Evolutionary conservation across 2,113 vertebrate genomes (phyloP).

Genomic region (Chlamydotis undulata): DNA sequence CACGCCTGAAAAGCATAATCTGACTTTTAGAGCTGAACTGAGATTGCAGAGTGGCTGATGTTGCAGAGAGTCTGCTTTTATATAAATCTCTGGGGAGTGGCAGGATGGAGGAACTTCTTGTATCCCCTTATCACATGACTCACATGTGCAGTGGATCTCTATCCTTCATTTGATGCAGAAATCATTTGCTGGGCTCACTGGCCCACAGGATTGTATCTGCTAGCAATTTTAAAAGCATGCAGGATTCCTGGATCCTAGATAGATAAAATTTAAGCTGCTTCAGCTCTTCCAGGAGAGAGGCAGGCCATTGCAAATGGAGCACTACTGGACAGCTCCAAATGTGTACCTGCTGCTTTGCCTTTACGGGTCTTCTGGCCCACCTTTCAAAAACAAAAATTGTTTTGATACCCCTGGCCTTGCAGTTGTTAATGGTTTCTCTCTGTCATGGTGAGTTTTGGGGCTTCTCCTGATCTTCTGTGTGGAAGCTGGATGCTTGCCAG

Average conservation of each 20-base stretch:
- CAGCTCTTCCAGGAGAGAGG: neutral
- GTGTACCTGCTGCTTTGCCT: neutral
- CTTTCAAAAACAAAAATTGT: neutral
- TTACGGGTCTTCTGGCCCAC: neutral
- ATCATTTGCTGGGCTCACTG: neutral
- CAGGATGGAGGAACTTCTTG: neutral
- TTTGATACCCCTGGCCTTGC: neutral
- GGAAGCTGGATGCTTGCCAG: constrained; percentile 4
- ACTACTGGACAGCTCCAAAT: neutral
- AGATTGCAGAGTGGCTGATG: neutral
- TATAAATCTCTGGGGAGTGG: neutral
- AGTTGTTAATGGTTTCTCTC: neutral
- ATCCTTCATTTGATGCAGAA: neutral
- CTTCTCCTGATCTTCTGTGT: neutral
- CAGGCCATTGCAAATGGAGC: neutral
- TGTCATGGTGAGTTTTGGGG: neutral
- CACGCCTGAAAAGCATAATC: neutral
- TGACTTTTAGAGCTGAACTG: neutral
- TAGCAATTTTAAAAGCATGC: neutral
- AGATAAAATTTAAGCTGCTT: neutral
- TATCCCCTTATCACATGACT: neutral
- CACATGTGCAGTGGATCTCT: neutral
- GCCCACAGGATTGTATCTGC: neutral
- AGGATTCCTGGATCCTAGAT: neutral
- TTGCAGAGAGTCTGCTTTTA: neutral